Conservation (phyloP, 2,888 invertebrate species). For the Corythucha ciliata region DNA sequence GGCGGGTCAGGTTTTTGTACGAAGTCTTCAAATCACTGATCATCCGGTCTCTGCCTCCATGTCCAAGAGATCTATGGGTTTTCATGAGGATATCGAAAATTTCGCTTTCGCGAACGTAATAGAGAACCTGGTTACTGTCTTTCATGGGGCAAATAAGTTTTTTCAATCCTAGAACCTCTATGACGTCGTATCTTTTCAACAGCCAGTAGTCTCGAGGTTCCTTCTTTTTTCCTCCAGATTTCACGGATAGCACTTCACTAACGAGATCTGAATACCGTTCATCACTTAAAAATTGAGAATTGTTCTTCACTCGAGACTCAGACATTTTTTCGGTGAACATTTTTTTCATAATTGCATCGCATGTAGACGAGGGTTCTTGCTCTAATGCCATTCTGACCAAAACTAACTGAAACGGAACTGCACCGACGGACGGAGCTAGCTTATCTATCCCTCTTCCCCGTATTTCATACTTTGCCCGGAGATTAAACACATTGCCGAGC, state of each 20-base stretch:
- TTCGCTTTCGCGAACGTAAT: constrained; percentile 7
- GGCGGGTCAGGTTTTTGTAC: constrained; percentile 14
- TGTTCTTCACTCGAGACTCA: constrained; percentile 10
- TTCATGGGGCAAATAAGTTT: constrained; percentile 3
- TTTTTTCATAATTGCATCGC: no score
- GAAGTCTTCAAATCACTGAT: constrained; percentile 12
- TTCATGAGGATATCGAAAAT: no score
- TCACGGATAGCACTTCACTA: not conserved
- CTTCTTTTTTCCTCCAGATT: no score
- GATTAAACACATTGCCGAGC: not conserved
- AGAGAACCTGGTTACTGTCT: constrained; percentile 11
- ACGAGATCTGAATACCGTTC: constrained; percentile 1
- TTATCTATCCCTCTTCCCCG: no score
- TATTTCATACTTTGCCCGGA: constrained; percentile 5
- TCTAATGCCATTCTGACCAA: no score
- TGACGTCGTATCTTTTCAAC: constrained; percentile 11
- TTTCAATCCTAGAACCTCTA: constrained; percentile 11
- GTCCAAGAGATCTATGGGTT: no score
- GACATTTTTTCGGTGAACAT: constrained; percentile 2
- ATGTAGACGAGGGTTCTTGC: no score
- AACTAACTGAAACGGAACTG: no score
- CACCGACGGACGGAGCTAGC: no score
- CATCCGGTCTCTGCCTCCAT: constrained; percentile 11
- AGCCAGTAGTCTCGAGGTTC: constrained; percentile 10
- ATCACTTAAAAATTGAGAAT: constrained; percentile 9